phyloP scores from a whole-genome alignment of 2,797 vertebrate species.

The Tauraco hartlaubi region DNA sequence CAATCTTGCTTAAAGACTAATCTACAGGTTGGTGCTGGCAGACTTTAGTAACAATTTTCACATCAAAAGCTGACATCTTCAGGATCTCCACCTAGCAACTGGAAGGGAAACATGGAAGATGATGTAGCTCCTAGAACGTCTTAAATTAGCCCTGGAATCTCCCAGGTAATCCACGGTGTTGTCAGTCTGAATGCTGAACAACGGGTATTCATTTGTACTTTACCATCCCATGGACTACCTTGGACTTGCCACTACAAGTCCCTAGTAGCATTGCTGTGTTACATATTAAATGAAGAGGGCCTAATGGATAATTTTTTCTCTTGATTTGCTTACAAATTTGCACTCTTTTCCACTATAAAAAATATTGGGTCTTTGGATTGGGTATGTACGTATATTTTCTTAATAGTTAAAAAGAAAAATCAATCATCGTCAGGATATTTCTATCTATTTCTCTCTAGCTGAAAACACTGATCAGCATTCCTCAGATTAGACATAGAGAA shows the following conservation, averaged over 20 bases:
- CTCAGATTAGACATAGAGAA: background rate
- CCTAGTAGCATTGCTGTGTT: background rate
- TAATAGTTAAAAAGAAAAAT: background rate
- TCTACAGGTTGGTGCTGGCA: background rate
- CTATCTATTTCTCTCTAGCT: background rate
- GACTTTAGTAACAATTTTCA: background rate
- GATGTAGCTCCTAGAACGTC: background rate
- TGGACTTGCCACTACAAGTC: background rate
- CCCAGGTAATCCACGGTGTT: background rate
- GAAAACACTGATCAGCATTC: background rate
- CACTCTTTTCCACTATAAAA: background rate
- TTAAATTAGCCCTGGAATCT: background rate
- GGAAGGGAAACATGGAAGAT: background rate
- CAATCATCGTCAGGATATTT: background rate
- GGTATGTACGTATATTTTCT: rapidly evolving
- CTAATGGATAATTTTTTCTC: background rate
- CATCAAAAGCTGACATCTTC: constrained; percentile 4
- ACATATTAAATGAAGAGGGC: background rate
- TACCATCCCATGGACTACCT: background rate
- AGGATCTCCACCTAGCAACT: constrained; percentile 3
- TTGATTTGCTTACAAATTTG: background rate
- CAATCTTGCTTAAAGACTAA: background rate
- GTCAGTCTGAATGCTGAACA: background rate
- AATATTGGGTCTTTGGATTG: background rate
- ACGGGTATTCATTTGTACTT: background rate